These are phyloP conservation scores for Lasiommata megera DNA, from an alignment of 2,888 invertebrate species.

Conservation along the genomic window DNA sequence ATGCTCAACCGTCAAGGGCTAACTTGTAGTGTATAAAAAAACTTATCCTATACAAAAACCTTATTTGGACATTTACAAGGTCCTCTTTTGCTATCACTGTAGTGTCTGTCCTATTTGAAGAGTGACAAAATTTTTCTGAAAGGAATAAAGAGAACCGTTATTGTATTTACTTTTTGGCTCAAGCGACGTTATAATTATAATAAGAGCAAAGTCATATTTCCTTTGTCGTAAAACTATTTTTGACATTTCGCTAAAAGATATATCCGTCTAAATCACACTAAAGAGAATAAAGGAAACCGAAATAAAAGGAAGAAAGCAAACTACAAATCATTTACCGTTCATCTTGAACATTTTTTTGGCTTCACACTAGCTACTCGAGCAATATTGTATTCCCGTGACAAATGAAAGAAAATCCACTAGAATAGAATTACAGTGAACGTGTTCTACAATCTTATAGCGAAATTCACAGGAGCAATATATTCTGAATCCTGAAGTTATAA, in stretches of 20 bases:
- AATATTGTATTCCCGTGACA: background rate
- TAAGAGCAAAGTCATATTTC: background rate
- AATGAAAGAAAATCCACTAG: background rate
- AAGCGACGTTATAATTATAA: too few relatives aligned
- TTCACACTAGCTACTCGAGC: background rate
- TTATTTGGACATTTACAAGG: too few relatives aligned
- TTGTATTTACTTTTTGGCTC: too few relatives aligned
- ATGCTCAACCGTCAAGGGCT: too few relatives aligned
- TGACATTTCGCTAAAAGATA: background rate
- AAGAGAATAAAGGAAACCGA: background rate
- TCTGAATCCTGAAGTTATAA: constrained; percentile 5
- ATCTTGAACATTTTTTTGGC: background rate
- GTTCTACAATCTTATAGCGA: background rate
- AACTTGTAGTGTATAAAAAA: too few relatives aligned
- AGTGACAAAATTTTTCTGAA: background rate
- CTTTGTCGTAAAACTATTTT: background rate
- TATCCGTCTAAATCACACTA: background rate
- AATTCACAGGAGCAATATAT: constrained; percentile 2
- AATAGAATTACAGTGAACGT: background rate
- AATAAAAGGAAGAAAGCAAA: background rate
- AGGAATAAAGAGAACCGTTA: background rate
- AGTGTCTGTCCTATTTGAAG: background rate
- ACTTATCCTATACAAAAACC: too few relatives aligned
- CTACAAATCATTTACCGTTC: background rate
- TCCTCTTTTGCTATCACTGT: too few relatives aligned